phyloP scores from a whole-genome alignment of 2,113 vertebrate species.

The Sakesphorus luctuosus region DNA sequence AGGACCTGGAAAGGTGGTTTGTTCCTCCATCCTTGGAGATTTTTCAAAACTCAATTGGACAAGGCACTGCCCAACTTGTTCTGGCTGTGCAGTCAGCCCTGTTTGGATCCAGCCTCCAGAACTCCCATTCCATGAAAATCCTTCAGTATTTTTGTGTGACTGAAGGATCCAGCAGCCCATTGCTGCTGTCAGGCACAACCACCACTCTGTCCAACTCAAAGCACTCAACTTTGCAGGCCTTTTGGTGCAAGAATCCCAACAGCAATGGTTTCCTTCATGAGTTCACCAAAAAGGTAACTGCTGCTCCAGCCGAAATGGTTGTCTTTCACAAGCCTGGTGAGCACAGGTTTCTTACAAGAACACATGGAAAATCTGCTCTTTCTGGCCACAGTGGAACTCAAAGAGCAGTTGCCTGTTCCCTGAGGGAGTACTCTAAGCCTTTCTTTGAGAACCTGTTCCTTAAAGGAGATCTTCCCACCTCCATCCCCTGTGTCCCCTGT shows the following conservation, averaged over 20 bases:
- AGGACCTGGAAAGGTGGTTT: background rate
- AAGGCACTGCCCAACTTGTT: background rate
- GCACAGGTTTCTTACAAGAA: background rate
- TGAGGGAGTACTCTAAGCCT: background rate
- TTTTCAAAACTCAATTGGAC: background rate
- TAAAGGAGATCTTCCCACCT: background rate
- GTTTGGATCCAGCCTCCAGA: background rate
- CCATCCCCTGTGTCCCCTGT: background rate
- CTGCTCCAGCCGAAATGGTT: background rate
- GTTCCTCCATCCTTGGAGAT: background rate
- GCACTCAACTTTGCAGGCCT: background rate
- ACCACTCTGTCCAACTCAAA: background rate
- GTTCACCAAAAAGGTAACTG: background rate
- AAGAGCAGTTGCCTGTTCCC: background rate
- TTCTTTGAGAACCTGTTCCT: background rate
- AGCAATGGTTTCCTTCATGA: background rate
- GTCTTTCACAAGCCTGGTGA: background rate
- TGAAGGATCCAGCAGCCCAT: background rate
- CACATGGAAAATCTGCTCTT: background rate
- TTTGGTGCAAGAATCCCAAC: background rate
- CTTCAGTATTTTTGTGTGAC: background rate
- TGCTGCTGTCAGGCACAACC: background rate
- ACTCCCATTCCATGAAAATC: background rate
- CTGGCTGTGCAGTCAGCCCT: background rate
- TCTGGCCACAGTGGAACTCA: rapidly evolving